A percentile compares a stretch with the other conserved stretches of the same genome.
These are phyloP conservation scores for Nephotettix cincticeps DNA, from an alignment of 1,140 invertebrate genomes.

Conservation along the genomic window DNA sequence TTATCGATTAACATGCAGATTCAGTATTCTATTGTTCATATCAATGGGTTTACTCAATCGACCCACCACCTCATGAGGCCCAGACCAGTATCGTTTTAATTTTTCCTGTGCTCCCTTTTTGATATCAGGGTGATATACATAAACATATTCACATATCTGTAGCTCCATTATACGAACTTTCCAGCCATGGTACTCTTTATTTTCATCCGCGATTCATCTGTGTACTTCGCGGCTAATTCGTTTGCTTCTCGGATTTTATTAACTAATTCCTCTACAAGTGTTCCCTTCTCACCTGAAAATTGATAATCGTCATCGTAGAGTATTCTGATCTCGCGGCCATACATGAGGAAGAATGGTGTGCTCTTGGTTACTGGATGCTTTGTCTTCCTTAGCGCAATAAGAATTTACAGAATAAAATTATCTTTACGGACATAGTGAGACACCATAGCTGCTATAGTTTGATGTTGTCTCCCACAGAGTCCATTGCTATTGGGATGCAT, in stretches of 20 bases:
- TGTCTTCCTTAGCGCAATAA: background rate
- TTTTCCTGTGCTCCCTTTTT: background rate
- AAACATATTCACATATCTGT: background rate
- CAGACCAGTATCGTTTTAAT: background rate
- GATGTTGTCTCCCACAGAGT: background rate
- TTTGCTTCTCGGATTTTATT: background rate
- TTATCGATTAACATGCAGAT: background rate
- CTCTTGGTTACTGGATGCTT: background rate
- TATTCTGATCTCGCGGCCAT: conserved; percentile 2
- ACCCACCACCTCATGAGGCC: conserved; percentile 3
- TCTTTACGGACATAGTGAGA: background rate
- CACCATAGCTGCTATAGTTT: background rate
- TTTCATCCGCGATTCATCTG: background rate
- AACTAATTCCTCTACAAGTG: background rate
- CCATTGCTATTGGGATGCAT: conserved; percentile 9
- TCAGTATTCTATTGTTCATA: background rate
- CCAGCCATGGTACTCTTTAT: background rate
- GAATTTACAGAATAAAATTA: background rate
- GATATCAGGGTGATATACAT: conserved; percentile 4
- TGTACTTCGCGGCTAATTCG: background rate
- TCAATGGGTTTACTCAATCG: background rate
- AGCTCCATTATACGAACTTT: background rate
- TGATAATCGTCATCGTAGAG: background rate
- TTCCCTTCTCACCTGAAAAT: background rate
- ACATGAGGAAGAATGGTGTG: conserved; percentile 6